Evolutionary conservation across 35 echinoderm and acorn worm species (phyloP), one percentile per base, ranked within the genome.

Genomic region (Ophioderma brevispina): DNA sequence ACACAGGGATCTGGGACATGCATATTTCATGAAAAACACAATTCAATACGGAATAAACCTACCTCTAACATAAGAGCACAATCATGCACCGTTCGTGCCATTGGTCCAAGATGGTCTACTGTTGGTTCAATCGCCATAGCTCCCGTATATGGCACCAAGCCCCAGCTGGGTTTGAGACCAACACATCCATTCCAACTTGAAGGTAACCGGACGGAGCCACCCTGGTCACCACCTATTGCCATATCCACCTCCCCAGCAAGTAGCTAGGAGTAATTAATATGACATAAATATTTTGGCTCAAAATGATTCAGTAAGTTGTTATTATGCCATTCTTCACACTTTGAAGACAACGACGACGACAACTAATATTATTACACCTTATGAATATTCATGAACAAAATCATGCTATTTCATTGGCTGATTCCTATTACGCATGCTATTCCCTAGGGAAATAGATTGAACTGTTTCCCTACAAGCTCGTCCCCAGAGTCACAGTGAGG

Each of bases 181-280:
- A 95, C 94, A 64, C 91, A 79, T 2, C 94, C 94, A 84, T 85
- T 92, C 89, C 94, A 95, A 81, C 89, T 80, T 23, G 94, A 84
- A 0, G 94, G 94, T n/a, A 95, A n/a, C 15, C 94, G 84, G 41
- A 92, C 52, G 14, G 94, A 95, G 14, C 94, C 88, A 35, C 89
- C 87, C 36, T 95, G 94, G 80, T 95, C 94, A n/a, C 94, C 88
- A 39, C 94, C 94, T 1, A 95, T 88, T 34, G 94, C 83, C 85
- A 95, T 87, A 85, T 95, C 89, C 21, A 95, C 89, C 64, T 95
- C 94, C 76, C 49, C 85, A 35, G 76, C 33, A 8, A 31, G 8
- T 30, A 31, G 6, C 25, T n/a, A n/a, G n/a, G n/a, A n/a, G n/a
- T n/a, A 15, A 38, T 13, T 59, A 15, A 15, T 59, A n/a, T 59